phyloP scores from a whole-genome alignment of 2,113 vertebrate genomes.

The Cyprinodon brontotheroides region DNA sequence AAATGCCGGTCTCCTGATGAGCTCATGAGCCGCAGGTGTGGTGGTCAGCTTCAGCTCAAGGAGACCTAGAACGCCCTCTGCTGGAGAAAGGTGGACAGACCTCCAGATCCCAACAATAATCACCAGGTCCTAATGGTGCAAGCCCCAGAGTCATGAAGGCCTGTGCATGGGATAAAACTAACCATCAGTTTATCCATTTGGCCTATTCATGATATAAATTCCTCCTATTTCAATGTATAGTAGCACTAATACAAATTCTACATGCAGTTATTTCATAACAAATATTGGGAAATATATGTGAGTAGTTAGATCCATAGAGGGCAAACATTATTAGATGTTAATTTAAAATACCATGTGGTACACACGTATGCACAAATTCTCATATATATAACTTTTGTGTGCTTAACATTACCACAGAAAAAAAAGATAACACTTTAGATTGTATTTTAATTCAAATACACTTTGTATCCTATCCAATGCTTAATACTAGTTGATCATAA shows the following conservation, averaged over 20 bases:
- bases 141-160: not conserved
- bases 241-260: not conserved
- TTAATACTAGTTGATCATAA: no score
- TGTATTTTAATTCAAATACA: slow-evolving; percentile 1
- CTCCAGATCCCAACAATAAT: no score
- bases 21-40: no score
- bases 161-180: not conserved
- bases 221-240: not conserved
- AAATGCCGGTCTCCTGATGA: no score
- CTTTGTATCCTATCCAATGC: not conserved
- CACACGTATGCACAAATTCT: not conserved
- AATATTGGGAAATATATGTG: not conserved
- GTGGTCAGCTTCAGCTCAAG: no score
- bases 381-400: not conserved
- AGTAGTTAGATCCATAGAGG: not conserved
- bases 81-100: no score
- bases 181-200: not conserved
- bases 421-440: not conserved
- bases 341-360: not conserved
- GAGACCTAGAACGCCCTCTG: no score
- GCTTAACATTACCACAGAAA: not conserved
- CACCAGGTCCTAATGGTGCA: no score
- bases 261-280: not conserved
- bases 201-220: not conserved
- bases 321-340: not conserved